Base-by-base conservation (phyloP, 2,888 invertebrate genomes). In the Ectemnius lituratus region DNA sequence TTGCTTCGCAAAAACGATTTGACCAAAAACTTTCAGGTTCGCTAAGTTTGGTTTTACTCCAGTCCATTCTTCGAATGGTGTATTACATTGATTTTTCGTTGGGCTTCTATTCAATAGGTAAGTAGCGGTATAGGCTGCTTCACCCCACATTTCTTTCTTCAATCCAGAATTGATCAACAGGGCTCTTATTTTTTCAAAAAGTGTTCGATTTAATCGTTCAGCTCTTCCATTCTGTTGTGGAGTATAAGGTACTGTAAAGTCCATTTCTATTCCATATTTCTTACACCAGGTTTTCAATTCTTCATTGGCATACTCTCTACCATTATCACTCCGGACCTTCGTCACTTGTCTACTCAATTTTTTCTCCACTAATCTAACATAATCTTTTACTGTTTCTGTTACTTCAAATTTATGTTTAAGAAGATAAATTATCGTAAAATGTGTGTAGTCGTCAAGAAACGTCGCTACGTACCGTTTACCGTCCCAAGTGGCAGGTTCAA, bases 21-120 rank as follows among this genome's bases (percentile, higher is more conserved):
- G 71, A 13, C 88, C 88, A 84, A 89, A 89, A 2, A 85, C 70
- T 79, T 82, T 76, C 28, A 89, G 28, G 46, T 76, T 77, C 37
- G 79, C 79, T 37, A 88, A 66, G 66, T 88, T 73, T 23, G 87
- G 84, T 78, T 79, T 86, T 63, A 67, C 76, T 4, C 68, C 71
- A 13, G 71, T 76, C 87, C 87, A 88, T 45, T 71, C 68, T 80
- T 88, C 87, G 57, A 59, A 67, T 8, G 87, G 87, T 6, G 88
- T 87, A n/a, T 37, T 61, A 2, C 46, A 18, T 37, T 81, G 4
- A 14, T 68, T 75, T 28, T 62, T 65, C 14, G 78, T 79, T 23
- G 84, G 82, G 46, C 79, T 76, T 85, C 88, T 78, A 62, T 89
- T 76, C 0, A 69, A 8, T 4, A 76, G 14, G 6, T 69, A 67